Evolutionary conservation across 1,140 invertebrate genomes (phyloP).

Genomic region (Philotrypesis tridentata): DNA sequence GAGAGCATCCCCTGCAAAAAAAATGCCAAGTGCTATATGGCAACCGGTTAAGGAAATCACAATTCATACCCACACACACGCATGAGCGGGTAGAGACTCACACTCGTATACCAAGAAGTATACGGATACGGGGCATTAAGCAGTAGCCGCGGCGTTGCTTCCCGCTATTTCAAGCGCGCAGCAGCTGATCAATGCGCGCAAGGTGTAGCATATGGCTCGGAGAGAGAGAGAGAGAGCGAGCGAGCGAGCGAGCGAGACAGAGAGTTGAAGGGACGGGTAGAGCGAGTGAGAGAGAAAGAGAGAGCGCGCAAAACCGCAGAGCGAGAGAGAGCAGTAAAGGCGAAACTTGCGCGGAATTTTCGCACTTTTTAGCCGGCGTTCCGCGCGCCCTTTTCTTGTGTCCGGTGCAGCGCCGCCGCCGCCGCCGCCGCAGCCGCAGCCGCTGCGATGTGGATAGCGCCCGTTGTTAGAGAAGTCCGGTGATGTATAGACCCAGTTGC

Average conservation of each 20-base stretch:
- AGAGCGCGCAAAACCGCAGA: slow-evolving; percentile 57
- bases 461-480: background rate
- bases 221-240: slow-evolving; percentile 31
- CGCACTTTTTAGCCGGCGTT: slow-evolving; percentile 32
- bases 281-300: slow-evolving; percentile 19
- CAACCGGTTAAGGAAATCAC: slow-evolving; percentile 36
- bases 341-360: slow-evolving; percentile 56
- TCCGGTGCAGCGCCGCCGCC: too few species aligned
- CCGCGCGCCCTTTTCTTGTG: slow-evolving; percentile 19
- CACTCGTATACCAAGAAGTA: too few species aligned
- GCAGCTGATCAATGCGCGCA: slow-evolving; percentile 27
- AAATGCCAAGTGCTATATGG: background rate
- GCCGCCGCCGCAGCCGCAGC: too few species aligned
- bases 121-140: background rate
- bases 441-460: background rate
- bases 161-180: slow-evolving; percentile 7
- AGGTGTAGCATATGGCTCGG: slow-evolving; percentile 28
- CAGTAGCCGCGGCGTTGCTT: background rate
- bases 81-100: too few species aligned
- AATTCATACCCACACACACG: slow-evolving; percentile 11
- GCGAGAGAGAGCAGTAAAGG: slow-evolving; percentile 33
- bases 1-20: slow-evolving; percentile 2
- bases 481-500: background rate
- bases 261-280: slow-evolving; percentile 48
- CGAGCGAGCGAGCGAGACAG: too few species aligned